Conservation (phyloP, 1,140 invertebrate species). For the Drosophila kohkoa region DNA sequence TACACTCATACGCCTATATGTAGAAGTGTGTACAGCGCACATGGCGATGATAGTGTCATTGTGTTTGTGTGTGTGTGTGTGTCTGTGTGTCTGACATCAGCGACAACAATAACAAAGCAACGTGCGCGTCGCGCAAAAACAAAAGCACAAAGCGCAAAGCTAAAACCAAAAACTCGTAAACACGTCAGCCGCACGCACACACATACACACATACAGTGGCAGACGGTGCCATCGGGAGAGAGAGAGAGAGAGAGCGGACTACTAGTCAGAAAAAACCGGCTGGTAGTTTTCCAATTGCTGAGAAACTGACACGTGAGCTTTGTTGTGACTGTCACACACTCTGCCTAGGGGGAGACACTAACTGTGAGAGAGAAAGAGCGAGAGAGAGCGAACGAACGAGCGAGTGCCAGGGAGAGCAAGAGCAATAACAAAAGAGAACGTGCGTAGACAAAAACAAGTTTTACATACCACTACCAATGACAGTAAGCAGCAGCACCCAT, state of each 20-base stretch:
- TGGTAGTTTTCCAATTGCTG: constrained; percentile 50
- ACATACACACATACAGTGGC: constrained; percentile 9
- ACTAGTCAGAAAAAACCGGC: constrained; percentile 43
- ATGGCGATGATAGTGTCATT: constrained; percentile 11
- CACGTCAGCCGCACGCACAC: constrained; percentile 60
- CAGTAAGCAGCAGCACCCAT: constrained; percentile 14
- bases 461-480: constrained; percentile 46
- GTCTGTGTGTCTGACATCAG: constrained; percentile 65
- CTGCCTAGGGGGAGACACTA: background rate
- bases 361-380: constrained; percentile 4
- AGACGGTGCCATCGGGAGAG: constrained; percentile 11
- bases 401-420: background rate
- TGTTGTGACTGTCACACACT: constrained; percentile 14
- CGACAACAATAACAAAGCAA: constrained; percentile 77
- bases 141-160: constrained; percentile 51
- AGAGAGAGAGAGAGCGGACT: constrained; percentile 26
- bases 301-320: constrained; percentile 58
- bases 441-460: constrained; percentile 65
- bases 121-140: constrained; percentile 57
- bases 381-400: background rate
- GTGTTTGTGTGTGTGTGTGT: constrained; percentile 11
- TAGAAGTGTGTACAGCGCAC: constrained; percentile 8
- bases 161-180: constrained; percentile 64
- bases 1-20: background rate
- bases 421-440: constrained; percentile 17